Conservation (phyloP, 2,888 invertebrate genomes). For the Creontiades dilutus region DNA sequence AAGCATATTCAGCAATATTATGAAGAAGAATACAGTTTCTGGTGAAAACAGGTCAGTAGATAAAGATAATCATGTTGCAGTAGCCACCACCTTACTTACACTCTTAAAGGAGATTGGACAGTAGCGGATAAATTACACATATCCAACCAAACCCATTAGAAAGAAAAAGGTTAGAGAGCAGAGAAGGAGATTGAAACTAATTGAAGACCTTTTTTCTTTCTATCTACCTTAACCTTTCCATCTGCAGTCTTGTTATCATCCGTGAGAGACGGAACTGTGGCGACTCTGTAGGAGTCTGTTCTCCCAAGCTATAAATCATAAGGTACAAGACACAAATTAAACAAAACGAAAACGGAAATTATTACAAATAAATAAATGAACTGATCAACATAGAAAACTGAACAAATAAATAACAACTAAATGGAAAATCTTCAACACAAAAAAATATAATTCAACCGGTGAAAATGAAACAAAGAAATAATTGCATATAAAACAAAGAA, state of each 20-base stretch:
- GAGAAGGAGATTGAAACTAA: slow-evolving; percentile 26
- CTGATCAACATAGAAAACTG: not conserved
- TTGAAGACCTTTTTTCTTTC: not conserved
- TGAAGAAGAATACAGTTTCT: too few relatives aligned
- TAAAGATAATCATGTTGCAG: too few relatives aligned
- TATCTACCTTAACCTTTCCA: slow-evolving; percentile 91
- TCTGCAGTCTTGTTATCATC: slow-evolving; percentile 98
- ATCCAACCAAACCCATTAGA: not conserved
- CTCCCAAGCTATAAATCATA: slow-evolving; percentile 86
- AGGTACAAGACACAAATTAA: slow-evolving; percentile 57
- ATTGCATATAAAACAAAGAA: not conserved
- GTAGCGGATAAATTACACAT: not conserved
- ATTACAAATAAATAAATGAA: slow-evolving; percentile 35
- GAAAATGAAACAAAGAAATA: slow-evolving; percentile 7
- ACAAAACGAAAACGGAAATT: slow-evolving; percentile 51
- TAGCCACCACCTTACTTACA: not conserved
- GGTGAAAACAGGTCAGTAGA: too few relatives aligned
- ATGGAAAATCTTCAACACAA: not conserved
- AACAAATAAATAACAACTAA: not conserved
- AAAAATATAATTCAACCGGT: not conserved
- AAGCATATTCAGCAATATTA: too few relatives aligned
- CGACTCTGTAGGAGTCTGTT: slow-evolving; percentile 98
- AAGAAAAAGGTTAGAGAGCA: not conserved
- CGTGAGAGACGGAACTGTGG: slow-evolving; percentile 93
- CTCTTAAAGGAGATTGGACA: not conserved